Base-by-base conservation (phyloP, 2,113 vertebrate species). In the Heterotis niloticus region DNA sequence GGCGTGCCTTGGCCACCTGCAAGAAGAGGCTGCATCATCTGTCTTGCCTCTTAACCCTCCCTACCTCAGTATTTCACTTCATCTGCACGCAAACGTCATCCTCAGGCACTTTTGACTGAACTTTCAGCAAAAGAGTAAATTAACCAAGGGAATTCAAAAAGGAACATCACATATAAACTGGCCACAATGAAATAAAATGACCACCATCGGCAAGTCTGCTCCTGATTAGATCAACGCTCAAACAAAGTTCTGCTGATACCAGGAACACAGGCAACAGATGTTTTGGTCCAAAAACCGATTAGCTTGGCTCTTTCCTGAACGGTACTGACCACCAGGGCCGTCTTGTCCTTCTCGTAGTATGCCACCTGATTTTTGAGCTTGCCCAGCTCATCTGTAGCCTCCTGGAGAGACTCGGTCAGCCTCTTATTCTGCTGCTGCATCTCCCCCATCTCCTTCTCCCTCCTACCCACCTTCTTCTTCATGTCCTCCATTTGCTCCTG, bases 401-500 rank as follows among this genome's bases (percentile, higher is more conserved):
- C 91, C 51, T 89, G 89, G 70, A 96, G 85, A 0, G 85, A 82
- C 7, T 96, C 91, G 0, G 82, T 79, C 82, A 96, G 88, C 71
- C 59, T 72, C 80, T 89, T 91, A 83, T 95, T 98, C 76, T 96
- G 91, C 0, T 83, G 4, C 54, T 90, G 51, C 77, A 93, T 80
- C 1, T 94, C 92, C 0, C 77, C 81, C 83, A 92, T 92, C 80
- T 94, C 92, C 82, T 89, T 93, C 82, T 93, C 87, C 71, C 94
- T 64, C 0, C 82, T 78, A 12, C 84, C 85, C 44, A 90, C 91
- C 66, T 85, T 94, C 78, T 82, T 88, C 81, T 90, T 93, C 89
- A 90, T 86, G 4, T 93, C 91, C 26, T 92, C 88, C 54, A 93
- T 84, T 84, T 95, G 90, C 80, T 90, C 91, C 96, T 99, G 34